These are phyloP conservation scores for Drosophila siamana DNA, from an alignment of 2,888 invertebrate genomes.

Conservation along the genomic window DNA sequence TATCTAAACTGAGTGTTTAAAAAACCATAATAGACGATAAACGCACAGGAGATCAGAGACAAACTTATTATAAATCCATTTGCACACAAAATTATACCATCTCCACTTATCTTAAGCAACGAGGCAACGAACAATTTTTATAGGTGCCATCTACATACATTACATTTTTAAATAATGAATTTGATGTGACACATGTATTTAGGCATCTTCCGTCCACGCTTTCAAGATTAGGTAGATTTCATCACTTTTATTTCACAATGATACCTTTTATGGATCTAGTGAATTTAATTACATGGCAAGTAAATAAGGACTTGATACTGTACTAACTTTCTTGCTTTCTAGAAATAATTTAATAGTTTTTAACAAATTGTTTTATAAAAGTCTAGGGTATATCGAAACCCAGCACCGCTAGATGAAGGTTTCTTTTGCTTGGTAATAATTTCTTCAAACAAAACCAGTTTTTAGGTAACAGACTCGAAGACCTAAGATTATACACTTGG, in stretches of 20 bases:
- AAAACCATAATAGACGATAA: not conserved
- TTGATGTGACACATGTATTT: no score
- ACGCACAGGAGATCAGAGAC: not conserved
- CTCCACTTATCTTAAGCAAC: not conserved
- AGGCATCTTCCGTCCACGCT: no score
- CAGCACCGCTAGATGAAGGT: not conserved
- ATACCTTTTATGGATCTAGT: no score
- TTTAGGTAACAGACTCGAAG: not conserved
- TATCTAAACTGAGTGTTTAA: not conserved
- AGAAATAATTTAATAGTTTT: no score
- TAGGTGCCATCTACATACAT: no score
- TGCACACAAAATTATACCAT: not conserved
- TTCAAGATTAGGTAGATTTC: not conserved
- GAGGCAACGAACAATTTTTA: not conserved
- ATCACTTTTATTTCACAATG: no score
- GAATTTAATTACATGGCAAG: no score
- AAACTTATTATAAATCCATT: not conserved
- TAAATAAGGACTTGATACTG: no score
- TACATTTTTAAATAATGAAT: no score
- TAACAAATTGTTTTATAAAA: no score
- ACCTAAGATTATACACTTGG: not conserved
- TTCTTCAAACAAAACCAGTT: conserved; percentile 17
- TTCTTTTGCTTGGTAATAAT: not conserved
- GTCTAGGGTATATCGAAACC: not conserved
- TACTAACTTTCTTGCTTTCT: no score